Evolutionary conservation across 2,113 vertebrate genomes (phyloP).

Genomic region (Xyrauchen texanus): DNA sequence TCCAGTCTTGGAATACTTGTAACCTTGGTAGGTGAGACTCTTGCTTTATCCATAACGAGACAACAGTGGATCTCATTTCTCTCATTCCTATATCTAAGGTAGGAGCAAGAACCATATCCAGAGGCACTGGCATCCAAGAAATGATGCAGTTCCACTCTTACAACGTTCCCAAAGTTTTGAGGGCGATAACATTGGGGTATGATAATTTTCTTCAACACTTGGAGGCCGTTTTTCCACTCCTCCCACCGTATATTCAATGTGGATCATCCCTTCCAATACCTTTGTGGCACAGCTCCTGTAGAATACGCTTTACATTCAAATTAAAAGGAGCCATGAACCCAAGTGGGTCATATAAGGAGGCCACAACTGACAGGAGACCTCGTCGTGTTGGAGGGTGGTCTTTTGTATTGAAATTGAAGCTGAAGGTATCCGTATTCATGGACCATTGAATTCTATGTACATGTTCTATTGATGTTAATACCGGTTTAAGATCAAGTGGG

Average conservation of each 20-base stretch:
- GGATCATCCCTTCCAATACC: constrained; percentile 31
- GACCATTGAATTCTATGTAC: constrained; percentile 43
- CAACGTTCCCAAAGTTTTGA: constrained; percentile 24
- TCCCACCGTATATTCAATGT: constrained; percentile 22
- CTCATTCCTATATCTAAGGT: constrained; percentile 24
- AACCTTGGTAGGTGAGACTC: constrained; percentile 37
- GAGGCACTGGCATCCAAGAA: constrained; percentile 31
- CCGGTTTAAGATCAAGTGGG: background rate
- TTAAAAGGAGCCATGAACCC: constrained; percentile 39
- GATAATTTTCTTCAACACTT: constrained; percentile 11
- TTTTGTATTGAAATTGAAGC: constrained; percentile 14
- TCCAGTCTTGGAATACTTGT: constrained; percentile 35
- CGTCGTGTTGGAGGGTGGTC: constrained; percentile 14
- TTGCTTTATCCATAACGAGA: constrained; percentile 41
- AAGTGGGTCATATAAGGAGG: constrained; percentile 38
- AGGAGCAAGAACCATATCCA: constrained; percentile 42
- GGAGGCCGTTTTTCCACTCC: constrained; percentile 34
- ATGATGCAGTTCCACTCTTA: constrained; percentile 40
- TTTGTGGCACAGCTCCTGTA: constrained; percentile 35
- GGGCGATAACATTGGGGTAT: constrained; percentile 44
- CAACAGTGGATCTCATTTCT: constrained; percentile 26
- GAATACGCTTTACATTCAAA: constrained; percentile 35
- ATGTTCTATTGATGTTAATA: constrained; percentile 5
- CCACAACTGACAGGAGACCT: constrained; percentile 21
- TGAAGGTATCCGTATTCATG: constrained; percentile 25